These are phyloP conservation scores for Deilephila porcellus DNA, from an alignment of 2,888 invertebrate genomes.

Conservation along the genomic window DNA sequence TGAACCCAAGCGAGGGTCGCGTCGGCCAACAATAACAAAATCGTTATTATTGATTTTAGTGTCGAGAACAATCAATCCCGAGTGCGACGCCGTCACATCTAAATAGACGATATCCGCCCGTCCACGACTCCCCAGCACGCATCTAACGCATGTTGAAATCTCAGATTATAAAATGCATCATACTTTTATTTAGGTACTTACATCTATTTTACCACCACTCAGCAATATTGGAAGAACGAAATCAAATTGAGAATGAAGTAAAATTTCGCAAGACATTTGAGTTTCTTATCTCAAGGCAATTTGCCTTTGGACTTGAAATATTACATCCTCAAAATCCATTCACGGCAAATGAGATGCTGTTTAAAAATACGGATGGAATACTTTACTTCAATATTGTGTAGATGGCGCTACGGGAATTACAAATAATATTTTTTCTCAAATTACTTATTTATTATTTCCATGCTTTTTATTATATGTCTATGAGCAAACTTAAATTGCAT, in stretches of 20 bases:
- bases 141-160: constrained; percentile 33
- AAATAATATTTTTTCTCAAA: too few species aligned
- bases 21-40: constrained; percentile 66
- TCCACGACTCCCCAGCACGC: constrained; percentile 57
- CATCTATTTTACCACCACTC: neutral
- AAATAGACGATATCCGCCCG: constrained; percentile 79
- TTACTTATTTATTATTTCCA: too few species aligned
- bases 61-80: constrained; percentile 76
- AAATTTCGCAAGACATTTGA: constrained; percentile 5
- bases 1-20: constrained; percentile 47
- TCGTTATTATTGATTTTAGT: constrained; percentile 80
- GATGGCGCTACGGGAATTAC: neutral
- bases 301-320: constrained; percentile 2
- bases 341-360: neutral
- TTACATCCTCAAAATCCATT: neutral
- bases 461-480: too few species aligned
- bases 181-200: neutral
- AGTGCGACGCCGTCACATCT: constrained; percentile 65
- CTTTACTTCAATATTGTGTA: neutral
- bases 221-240: neutral
- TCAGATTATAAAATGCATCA: neutral
- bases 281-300: neutral
- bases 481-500: too few species aligned
- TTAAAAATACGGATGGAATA: neutral
- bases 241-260: neutral